Percentiles rank a stretch among this genome's conserved stretches.
Evolutionary conservation across 2,113 vertebrate genomes (phyloP).

Genomic region (cat (Felis catus)): F.catus_Fca126_mat1.0 CM031412.1:121231001-121231500

Average conservation of each 20-base stretch:
- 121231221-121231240: background rate
- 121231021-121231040: background rate
- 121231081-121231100: background rate
- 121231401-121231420: background rate
- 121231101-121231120: background rate
- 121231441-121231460: background rate
- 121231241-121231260: background rate
- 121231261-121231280: background rate
- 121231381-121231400: background rate
- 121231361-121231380: background rate
- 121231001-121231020: background rate
- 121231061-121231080: background rate
- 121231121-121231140: background rate
- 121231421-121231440: background rate
- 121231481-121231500: background rate
- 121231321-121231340: background rate
- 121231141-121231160: background rate
- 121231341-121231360: background rate
- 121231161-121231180: background rate
- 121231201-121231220: background rate
- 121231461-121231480: background rate
- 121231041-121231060: background rate
- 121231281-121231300: background rate
- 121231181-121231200: background rate
- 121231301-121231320: background rate